Base-by-base conservation (phyloP, 2,797 vertebrate species). In the Danio kyathit region DNA sequence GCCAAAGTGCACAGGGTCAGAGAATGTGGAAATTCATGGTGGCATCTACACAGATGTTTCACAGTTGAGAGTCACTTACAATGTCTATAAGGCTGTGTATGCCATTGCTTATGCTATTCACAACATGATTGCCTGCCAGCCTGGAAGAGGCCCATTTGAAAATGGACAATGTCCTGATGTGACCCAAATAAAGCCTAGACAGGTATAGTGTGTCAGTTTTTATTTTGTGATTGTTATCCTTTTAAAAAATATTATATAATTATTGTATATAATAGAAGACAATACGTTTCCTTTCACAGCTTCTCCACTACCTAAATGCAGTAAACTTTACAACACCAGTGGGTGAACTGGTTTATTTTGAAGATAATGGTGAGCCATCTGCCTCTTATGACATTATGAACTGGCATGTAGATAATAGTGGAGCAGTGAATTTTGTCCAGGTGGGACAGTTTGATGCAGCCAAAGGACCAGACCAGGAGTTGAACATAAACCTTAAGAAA, bases 81-180 rank as follows among this genome's bases (percentile, higher is more conserved):
- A 89, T 64, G 88, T 91, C 41, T 90, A 90, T 66, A 90, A 87
- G 77, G 89, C 89, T 66, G 88, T 92, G 16, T 90, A 89, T 54
- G 86, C 85, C 16, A 82, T 89, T 51, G 88, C 91, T 9, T 67
- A 90, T 75, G 88, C 90, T 69, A 82, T 91, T 51, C 85, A 89
- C 7, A 69, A 90, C 73, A 89, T 90, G 85, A 46, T 87, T 40
- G 57, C 17, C 64, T 91, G 89, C 80, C 79, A 82, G 54, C 82
- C 82, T 61, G 86, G 89, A 17, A 83, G 80, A 29, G 29, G 29
- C 29, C 29, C 29, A 29, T 29, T 29, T 29, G 29, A 43, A 56
- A 17, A 46, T 46, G 6, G 5, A 5, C 38, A 14, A 40, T 38
- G 7, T 65, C 8, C 21, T 41, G 11, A 5, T 64, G 48, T 7